Base-by-base conservation (phyloP, 37 sponge, comb jelly and placozoan genomes). In the Halisarca cf. caerulea region DNA sequence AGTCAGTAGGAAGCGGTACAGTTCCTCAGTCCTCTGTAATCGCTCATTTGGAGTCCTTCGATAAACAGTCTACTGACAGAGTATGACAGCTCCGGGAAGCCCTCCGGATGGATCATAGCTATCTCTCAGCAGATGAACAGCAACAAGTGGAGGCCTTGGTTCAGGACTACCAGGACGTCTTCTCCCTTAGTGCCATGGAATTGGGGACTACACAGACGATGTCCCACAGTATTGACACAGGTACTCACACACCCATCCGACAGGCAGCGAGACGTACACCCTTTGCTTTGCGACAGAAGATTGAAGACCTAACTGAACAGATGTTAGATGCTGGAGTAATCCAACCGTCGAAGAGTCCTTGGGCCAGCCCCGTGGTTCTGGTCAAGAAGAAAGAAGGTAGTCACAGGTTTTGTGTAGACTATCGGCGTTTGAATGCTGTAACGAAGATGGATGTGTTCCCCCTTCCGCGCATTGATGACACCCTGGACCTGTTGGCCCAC, bases 331-430 rank as follows among this genome's bases (percentile, higher is more conserved):
- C 84, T 33, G 80, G 73, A 6, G 79, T 88, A 0, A 85, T 92
- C 28, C 4, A 28, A 23, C 93, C 84, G 2, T 89, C 87, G 0
- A 23, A 28, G 11, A 86, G 86, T n/a, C 86, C 89, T 18, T 88
- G 93, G 93, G 84, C 87, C 0, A 80, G 88, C 39, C 89, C 89
- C 3, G 43, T 92, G 30, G 86, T 88, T 2, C 55, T 92, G 35
- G 86, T 88, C 27, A 34, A 30, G 24, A 92, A 92, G 72, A 83
- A 62, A 45, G 77, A 79, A 24, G 88, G 88, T 15, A 55, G 66
- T 25, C 41, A 54, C 24, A 78, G 88, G 2, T 72, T 93, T 25
- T 80, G 83, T 75, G 79, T 90, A 4, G 90, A 90, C 55, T 92
- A 92, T 69, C 84, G 87, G 33, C 11, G 35, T 20, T 33, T 88